These are phyloP conservation scores for Sterrhoptilus dennistouni DNA, from an alignment of 2,113 vertebrate species.

Conservation along the genomic window DNA sequence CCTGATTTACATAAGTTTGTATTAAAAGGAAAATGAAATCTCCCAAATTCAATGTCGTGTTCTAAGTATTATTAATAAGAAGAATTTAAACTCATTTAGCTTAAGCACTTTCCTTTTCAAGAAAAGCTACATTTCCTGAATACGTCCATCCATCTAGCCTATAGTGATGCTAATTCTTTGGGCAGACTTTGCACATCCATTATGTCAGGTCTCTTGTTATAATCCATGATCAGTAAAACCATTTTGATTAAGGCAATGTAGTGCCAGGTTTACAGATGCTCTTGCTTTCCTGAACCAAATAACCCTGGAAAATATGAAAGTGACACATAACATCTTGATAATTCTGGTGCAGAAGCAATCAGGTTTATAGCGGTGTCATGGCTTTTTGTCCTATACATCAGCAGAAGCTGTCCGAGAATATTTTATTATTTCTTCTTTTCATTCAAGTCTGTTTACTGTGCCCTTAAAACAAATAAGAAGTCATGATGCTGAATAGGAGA, in stretches of 20 bases:
- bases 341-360: neutral
- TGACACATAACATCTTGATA: constrained; percentile 7
- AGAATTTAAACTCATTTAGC: constrained; percentile 48
- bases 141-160: neutral
- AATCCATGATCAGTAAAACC: constrained; percentile 52
- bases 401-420: neutral
- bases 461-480: neutral
- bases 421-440: neutral
- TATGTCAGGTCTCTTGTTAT: constrained; percentile 36
- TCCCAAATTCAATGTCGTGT: constrained; percentile 2
- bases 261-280: constrained; percentile 30
- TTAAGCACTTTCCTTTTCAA: constrained; percentile 26
- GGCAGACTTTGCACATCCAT: constrained; percentile 31
- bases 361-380: neutral
- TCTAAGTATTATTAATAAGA: neutral
- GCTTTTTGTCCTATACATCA: constrained; percentile 20
- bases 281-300: constrained; percentile 30
- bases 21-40: constrained; percentile 2
- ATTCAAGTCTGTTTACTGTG: neutral
- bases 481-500: neutral
- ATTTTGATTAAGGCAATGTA: constrained; percentile 48
- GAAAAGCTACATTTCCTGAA: constrained; percentile 42
- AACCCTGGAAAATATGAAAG: constrained; percentile 17
- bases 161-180: constrained; percentile 45
- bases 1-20: neutral